phyloP scores from a whole-genome alignment of 1,140 invertebrate genomes.

The Lordiphosa clarofinis region DNA sequence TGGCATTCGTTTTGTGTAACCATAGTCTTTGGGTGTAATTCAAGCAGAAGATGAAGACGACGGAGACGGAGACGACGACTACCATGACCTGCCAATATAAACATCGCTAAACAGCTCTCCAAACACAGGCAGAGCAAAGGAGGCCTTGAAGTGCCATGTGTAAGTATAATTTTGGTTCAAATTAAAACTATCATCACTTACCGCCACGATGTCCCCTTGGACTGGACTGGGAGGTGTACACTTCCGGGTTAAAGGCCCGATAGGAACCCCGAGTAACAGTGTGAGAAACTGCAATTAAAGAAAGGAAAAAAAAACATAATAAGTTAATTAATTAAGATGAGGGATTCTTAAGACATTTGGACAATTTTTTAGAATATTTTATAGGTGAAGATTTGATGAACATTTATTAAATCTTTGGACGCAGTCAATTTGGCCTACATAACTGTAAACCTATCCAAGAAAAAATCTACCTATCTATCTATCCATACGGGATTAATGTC shows the following conservation, averaged over 20 bases:
- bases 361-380: background rate
- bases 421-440: too few relatives aligned
- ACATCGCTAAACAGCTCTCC: slow-evolving; percentile 10
- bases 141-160: slow-evolving; percentile 7
- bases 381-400: too few relatives aligned
- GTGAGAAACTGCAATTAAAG: slow-evolving; percentile 48
- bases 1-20: slow-evolving; percentile 39
- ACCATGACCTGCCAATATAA: slow-evolving; percentile 25
- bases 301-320: background rate
- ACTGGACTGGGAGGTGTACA: slow-evolving; percentile 32
- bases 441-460: too few relatives aligned
- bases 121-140: slow-evolving; percentile 12
- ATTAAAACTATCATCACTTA: slow-evolving; percentile 41
- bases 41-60: slow-evolving; percentile 20
- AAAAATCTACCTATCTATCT: too few relatives aligned
- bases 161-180: slow-evolving; percentile 17
- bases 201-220: slow-evolving; percentile 38
- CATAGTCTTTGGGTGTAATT: slow-evolving; percentile 38
- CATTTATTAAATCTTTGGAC: too few relatives aligned
- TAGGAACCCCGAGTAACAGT: slow-evolving; percentile 43
- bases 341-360: too few relatives aligned
- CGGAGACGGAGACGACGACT: background rate
- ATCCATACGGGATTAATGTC: too few relatives aligned
- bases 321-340: background rate
- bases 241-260: slow-evolving; percentile 43